Evolutionary conservation across 2,113 vertebrate genomes (phyloP).

Genomic region (Apodemus sylvaticus): DNA sequence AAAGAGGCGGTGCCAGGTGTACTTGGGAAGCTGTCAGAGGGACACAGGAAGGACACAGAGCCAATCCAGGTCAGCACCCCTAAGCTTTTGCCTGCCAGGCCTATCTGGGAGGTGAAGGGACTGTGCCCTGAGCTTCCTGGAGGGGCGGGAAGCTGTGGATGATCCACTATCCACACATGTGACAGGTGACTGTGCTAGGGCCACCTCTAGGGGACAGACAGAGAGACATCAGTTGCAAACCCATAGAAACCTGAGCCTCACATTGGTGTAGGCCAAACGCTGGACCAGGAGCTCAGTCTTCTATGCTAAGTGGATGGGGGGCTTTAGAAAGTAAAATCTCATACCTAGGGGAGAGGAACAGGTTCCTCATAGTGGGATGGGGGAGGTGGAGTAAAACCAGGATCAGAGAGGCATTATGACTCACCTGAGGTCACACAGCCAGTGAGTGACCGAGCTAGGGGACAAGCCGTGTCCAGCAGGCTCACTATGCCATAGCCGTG

Average conservation of each 20-base stretch:
- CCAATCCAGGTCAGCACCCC: fast-evolving
- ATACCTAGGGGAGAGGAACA: not conserved
- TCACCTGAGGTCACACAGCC: not conserved
- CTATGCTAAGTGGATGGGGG: not conserved
- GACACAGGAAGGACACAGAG: fast-evolving
- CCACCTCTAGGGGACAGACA: not conserved
- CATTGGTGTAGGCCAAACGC: not conserved
- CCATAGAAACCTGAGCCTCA: not conserved
- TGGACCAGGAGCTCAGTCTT: not conserved
- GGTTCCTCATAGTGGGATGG: not conserved
- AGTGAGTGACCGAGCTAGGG: not conserved
- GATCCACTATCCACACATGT: not conserved
- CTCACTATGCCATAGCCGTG: not conserved
- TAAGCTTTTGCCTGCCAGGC: not conserved
- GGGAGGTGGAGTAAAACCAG: too few relatives aligned
- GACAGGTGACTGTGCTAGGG: not conserved
- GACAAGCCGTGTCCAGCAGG: not conserved
- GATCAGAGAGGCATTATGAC: not conserved
- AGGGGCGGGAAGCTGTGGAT: not conserved
- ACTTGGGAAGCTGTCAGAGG: not conserved
- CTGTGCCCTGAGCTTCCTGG: not conserved
- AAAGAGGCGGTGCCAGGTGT: not conserved
- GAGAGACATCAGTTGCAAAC: fast-evolving
- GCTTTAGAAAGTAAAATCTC: not conserved
- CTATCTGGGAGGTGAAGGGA: not conserved